Base-by-base conservation (phyloP, 2,113 vertebrate species). In the Pygoscelis adeliae region DNA sequence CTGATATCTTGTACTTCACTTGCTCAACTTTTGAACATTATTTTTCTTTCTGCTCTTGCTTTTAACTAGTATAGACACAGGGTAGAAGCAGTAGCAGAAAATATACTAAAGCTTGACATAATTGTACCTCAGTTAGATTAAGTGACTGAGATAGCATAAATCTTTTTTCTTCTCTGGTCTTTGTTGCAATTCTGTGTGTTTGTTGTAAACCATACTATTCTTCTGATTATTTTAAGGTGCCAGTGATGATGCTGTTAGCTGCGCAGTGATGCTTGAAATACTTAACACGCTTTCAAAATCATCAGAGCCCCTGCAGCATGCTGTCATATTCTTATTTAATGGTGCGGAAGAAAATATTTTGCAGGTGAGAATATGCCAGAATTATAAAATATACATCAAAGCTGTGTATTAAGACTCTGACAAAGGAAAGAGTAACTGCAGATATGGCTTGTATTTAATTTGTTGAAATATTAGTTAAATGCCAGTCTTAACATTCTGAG, bases 161-260 rank as follows among this genome's bases (percentile, higher is more conserved):
- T 4, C 5, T 23, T 63, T 81, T 86, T 78, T n/a, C 4, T 46
- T 40, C 22, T 71, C 16, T 73, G 34, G 8, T 34, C 18, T 82
- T 71, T 55, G 25, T 79, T 93, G 47, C 34, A 56, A 15, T 52
- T 81, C 10, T 52, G 11, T 73, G 29, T 8, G 2, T 83, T 76
- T 70, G 11, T 91, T 91, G 6, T 89, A 91, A 97, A 11, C 30
- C 3, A 10, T 84, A 7, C 26, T 93, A 9, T 67, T 62, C 69
- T 78, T 34, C 22, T 85, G 62, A 40, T 95, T 90, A 49, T 96
- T 95, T 96, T 61, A 96, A 99, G 99, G 99, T 97, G 99, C 99
- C 97, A 99, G 99, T 73, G 99, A 99, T 82, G 99, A 99, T 83
- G 99, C 99, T 21, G 99, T 99, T 81, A 99, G 99, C 97, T 99